Percentiles rank a stretch among this genome's conserved stretches.
Conservation (phyloP, 92 coral and sea anemone genomes). For the Parazoanthus swiftii region DNA sequence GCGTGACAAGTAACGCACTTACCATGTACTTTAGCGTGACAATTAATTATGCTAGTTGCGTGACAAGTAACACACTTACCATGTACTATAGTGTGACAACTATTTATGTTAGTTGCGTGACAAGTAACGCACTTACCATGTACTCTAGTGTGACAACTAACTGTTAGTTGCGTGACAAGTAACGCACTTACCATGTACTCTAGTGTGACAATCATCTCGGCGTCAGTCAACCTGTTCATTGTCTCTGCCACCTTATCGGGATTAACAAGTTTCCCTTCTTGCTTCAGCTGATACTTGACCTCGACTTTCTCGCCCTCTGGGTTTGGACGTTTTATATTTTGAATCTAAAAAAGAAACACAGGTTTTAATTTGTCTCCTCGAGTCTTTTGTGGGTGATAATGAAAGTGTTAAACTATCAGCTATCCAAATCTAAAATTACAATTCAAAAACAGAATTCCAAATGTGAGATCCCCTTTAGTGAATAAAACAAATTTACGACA, state of each 20-base stretch:
- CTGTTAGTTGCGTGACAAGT: background rate
- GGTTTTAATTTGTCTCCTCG: too few species aligned
- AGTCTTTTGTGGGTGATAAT: too few species aligned
- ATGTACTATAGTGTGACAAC: background rate
- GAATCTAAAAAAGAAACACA: background rate
- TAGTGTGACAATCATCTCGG: slow-evolving; percentile 30
- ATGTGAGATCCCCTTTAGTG: too few species aligned
- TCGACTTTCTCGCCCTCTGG: slow-evolving; percentile 31
- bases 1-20: background rate
- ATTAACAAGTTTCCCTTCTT: slow-evolving; percentile 15
- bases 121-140: background rate
- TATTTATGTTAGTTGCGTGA: too few species aligned
- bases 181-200: slow-evolving; percentile 33
- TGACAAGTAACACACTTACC: too few species aligned
- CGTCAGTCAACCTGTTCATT: slow-evolving; percentile 32
- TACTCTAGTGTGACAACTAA: too few species aligned
- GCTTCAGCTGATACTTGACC: slow-evolving; percentile 17
- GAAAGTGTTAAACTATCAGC: too few species aligned
- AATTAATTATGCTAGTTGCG: background rate
- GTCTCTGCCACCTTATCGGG: slow-evolving; percentile 34
- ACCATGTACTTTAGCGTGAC: slow-evolving; percentile 32
- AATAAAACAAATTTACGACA: too few species aligned
- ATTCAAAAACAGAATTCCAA: too few species aligned
- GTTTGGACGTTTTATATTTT: slow-evolving; percentile 23
- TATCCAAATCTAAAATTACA: too few species aligned